Conservation (phyloP, 1,140 invertebrate genomes). For the Saxidomus purpurata region DNA sequence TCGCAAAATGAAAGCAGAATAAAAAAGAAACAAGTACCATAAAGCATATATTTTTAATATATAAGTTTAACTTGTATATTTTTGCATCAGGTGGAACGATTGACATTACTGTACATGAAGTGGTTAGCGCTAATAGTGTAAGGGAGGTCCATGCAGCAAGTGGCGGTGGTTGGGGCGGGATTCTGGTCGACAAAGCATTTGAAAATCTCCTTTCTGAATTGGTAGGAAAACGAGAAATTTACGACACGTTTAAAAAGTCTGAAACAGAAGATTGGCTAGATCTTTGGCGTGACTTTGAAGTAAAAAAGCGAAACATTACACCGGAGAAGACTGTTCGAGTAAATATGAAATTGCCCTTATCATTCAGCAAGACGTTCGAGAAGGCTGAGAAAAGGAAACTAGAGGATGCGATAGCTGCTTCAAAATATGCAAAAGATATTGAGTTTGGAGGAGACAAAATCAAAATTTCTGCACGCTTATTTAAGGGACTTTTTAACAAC, state of each 20-base stretch:
- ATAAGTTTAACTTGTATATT: not conserved
- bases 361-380: not conserved
- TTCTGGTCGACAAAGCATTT: slow-evolving; percentile 10
- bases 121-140: not conserved
- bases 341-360: not conserved
- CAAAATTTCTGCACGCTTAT: not conserved
- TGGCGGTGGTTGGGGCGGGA: slow-evolving; percentile 30
- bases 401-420: not conserved
- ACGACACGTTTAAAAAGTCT: not conserved
- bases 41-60: no score
- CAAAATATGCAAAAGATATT: not conserved
- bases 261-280: slow-evolving; percentile 34
- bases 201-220: not conserved
- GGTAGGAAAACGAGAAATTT: not conserved
- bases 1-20: no score
- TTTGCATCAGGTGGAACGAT: slow-evolving; percentile 40
- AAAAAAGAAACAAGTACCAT: no score
- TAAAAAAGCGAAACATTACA: slow-evolving; percentile 5
- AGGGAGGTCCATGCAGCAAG: not conserved
- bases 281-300: slow-evolving; percentile 38
- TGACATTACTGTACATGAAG: slow-evolving; percentile 35
- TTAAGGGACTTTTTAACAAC: not conserved
- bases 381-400: not conserved
- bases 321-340: not conserved
- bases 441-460: not conserved